These are phyloP conservation scores for Anniella stebbinsi DNA, from an alignment of 2,797 vertebrate species.

Conservation along the genomic window DNA sequence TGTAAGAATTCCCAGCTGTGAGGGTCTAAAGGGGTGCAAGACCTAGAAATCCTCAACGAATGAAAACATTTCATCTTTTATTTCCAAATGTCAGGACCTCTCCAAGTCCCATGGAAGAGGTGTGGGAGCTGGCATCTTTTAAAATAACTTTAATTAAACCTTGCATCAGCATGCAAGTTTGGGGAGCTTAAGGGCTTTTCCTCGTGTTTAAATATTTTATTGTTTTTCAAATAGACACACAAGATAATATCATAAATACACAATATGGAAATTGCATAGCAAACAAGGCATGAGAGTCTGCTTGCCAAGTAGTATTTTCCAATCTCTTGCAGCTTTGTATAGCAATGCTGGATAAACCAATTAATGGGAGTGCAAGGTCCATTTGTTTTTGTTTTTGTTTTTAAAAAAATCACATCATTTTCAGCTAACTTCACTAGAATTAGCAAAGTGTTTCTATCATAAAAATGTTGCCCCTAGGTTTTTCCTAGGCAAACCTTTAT, in stretches of 20 bases:
- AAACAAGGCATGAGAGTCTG: conserved; percentile 41
- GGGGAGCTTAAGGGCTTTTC: neutral
- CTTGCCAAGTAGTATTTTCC: conserved; percentile 25
- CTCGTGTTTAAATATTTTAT: conserved; percentile 45
- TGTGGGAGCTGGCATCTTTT: neutral
- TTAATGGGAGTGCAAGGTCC: conserved; percentile 45
- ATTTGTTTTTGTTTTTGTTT: neutral
- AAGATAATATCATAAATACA: conserved; percentile 42
- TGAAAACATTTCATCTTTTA: conserved; percentile 32
- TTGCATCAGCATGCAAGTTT: conserved; percentile 35
- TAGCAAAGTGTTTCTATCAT: conserved; percentile 1
- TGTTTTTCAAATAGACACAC: conserved; percentile 48
- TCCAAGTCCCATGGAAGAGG: conserved; percentile 19
- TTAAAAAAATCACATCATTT: conserved; percentile 2
- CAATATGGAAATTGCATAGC: conserved; percentile 39
- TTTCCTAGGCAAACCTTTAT: neutral
- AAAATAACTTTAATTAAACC: conserved; percentile 23
- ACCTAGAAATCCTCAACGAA: conserved; percentile 7
- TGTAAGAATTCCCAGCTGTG: neutral
- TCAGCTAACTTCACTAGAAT: conserved; percentile 27
- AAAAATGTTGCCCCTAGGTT: neutral
- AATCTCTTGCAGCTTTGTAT: conserved; percentile 12
- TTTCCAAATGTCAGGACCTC: conserved; percentile 6
- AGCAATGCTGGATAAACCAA: conserved; percentile 35
- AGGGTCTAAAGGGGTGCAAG: neutral